Base-by-base conservation (phyloP, 53 echinoderm and acorn worm species). In the Actinopyga echinites region DNA sequence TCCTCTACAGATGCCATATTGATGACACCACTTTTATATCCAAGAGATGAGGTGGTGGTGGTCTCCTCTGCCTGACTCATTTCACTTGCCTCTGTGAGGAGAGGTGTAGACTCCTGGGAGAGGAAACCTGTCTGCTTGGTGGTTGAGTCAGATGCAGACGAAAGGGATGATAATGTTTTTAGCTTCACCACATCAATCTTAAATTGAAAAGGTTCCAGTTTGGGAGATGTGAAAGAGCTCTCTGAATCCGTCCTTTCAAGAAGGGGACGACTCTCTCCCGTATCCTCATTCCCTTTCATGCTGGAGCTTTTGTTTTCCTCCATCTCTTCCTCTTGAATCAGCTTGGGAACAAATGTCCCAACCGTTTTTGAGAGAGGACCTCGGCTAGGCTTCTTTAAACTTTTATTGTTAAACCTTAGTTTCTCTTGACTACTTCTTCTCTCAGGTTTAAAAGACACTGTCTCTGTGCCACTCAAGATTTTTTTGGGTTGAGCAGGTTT, bases 111-210 rank as follows among this genome's bases (percentile, higher is more conserved):
- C 40, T 80, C 81, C 58, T 80, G 60, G 21, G 81, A 36, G 34
- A 62, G 35, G 29, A 80, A 80, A 21, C 63, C 43, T n/a, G 44
- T 55, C 56, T 30, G 77, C 77, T 49, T 77, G 21, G 31, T 25
- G 28, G 77, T 15, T 24, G 77, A 10, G 20, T 87, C 86, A 44
- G 59, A 87, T 61, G 90, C 67, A 30, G 88, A 88, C 30, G 86
- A 68, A 42, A 99, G 65, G 30, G 99, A 92, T 49, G 94, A 95
- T 30, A 99, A 84, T 30, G 92, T 99, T 60, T 91, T 90, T 55
- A 92, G 85, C 80, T 95, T 85, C 7, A 95, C 87, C 4, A 95
- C 95, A 58, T 99, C 94, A 63, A 99, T 99, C 79, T 88, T 99
- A 59, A 99, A 99, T 83, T 92, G 87, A 29, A 95, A 85, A 12